These are phyloP conservation scores for Metalampra italica DNA, from an alignment of 2,888 invertebrate species.

Conservation along the genomic window DNA sequence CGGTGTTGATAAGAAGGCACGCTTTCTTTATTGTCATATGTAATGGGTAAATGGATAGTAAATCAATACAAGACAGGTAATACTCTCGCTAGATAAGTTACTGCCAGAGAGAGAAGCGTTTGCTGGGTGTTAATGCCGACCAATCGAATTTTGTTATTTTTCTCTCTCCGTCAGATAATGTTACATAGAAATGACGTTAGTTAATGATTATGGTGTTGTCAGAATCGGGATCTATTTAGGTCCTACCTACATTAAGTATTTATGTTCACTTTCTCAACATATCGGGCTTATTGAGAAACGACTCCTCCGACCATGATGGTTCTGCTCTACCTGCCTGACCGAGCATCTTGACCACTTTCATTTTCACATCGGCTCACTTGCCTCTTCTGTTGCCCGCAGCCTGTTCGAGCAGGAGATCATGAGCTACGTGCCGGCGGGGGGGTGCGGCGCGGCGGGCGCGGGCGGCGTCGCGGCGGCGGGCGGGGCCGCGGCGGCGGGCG, in stretches of 20 bases:
- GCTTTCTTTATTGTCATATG: not conserved
- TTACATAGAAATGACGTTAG: too few relatives aligned
- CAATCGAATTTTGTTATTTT: too few relatives aligned
- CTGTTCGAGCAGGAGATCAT: slow-evolving; percentile 99
- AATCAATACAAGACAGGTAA: too few relatives aligned
- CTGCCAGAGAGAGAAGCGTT: too few relatives aligned
- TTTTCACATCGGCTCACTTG: not conserved
- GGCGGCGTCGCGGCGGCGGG: slow-evolving; percentile 78
- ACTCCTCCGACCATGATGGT: not conserved
- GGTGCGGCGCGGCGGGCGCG: slow-evolving; percentile 76
- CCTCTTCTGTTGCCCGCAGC: slow-evolving; percentile 73
- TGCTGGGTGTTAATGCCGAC: too few relatives aligned
- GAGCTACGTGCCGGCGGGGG: slow-evolving; percentile 92
- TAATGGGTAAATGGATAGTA: too few relatives aligned
- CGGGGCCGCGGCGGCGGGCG: slow-evolving; percentile 27
- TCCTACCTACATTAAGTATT: too few relatives aligned
- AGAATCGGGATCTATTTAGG: too few relatives aligned
- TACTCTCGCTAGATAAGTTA: too few relatives aligned
- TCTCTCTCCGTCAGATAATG: too few relatives aligned
- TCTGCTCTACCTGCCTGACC: slow-evolving; percentile 1
- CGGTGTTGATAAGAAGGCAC: slow-evolving; percentile 1
- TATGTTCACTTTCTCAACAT: too few relatives aligned
- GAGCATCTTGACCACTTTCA: slow-evolving; percentile 1
- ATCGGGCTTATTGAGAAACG: not conserved
- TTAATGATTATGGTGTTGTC: too few relatives aligned